phyloP scores from a whole-genome alignment of 2,888 invertebrate genomes.

The Endotricha flammealis region DNA sequence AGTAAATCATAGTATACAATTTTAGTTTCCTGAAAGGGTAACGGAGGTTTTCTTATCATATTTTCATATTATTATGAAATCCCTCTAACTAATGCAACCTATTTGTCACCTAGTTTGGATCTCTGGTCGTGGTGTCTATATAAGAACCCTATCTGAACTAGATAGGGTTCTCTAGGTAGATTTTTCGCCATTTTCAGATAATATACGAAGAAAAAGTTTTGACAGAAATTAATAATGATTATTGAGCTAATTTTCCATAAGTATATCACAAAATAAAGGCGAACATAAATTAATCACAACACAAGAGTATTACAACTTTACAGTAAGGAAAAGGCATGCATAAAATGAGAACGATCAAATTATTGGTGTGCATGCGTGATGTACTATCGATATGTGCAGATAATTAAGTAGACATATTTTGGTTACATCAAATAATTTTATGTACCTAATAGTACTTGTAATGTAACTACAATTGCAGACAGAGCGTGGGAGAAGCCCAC shows the following conservation, averaged over 20 bases:
- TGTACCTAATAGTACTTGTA: slow-evolving; percentile 24
- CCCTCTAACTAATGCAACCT: too few relatives aligned
- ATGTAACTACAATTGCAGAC: slow-evolving; percentile 56
- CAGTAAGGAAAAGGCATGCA: neutral
- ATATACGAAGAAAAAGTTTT: slow-evolving; percentile 14
- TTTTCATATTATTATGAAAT: too few relatives aligned
- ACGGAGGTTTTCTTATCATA: too few relatives aligned
- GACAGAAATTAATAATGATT: neutral
- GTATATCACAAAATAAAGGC: neutral
- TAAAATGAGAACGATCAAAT: slow-evolving; percentile 15
- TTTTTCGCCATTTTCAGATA: too few relatives aligned
- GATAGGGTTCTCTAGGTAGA: too few relatives aligned
- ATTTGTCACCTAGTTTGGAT: too few relatives aligned
- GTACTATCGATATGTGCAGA: slow-evolving; percentile 25
- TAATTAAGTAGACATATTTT: neutral
- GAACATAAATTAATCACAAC: neutral
- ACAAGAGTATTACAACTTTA: too few relatives aligned
- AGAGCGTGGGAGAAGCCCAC: slow-evolving; percentile 71
- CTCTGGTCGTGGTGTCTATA: too few relatives aligned
- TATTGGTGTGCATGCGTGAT: slow-evolving; percentile 22
- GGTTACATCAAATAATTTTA: slow-evolving; percentile 23
- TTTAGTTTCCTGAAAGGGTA: too few relatives aligned
- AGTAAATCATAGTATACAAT: too few relatives aligned
- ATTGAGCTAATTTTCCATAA: too few relatives aligned
- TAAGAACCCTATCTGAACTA: too few relatives aligned